Evolutionary conservation across 2,113 vertebrate genomes (phyloP).

Genomic region (Oncorhynchus nerka): DNA sequence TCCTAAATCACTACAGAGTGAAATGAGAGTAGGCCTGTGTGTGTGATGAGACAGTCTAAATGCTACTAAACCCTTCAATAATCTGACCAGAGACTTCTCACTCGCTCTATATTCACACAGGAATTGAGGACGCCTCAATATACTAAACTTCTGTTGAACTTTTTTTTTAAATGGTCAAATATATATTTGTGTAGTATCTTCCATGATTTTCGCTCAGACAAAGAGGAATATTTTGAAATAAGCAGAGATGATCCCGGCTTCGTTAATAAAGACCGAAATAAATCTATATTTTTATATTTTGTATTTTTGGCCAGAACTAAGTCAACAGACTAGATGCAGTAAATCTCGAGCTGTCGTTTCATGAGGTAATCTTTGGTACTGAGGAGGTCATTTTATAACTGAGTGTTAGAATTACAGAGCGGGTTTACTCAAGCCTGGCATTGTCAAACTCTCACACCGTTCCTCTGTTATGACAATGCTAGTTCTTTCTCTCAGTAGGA

Average conservation of each 20-base stretch:
- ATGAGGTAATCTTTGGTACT: slow-evolving; percentile 52
- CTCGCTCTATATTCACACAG: slow-evolving; percentile 33
- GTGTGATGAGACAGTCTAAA: background rate
- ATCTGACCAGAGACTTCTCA: slow-evolving; percentile 49
- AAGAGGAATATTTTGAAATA: slow-evolving; percentile 61
- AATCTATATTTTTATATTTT: slow-evolving; percentile 55
- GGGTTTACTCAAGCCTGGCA: slow-evolving; percentile 40
- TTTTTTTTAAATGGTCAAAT: slow-evolving; percentile 27
- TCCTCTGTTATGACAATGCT: background rate
- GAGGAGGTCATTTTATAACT: slow-evolving; percentile 51
- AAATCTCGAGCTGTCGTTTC: slow-evolving; percentile 51
- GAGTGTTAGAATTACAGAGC: slow-evolving; percentile 34
- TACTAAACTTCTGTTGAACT: slow-evolving; percentile 46
- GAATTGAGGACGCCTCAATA: slow-evolving; percentile 14
- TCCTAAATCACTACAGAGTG: slow-evolving; percentile 63
- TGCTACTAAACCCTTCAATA: slow-evolving; percentile 43
- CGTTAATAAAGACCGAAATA: slow-evolving; percentile 54
- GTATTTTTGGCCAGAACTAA: slow-evolving; percentile 39
- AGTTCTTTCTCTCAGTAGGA: background rate
- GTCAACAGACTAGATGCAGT: slow-evolving; percentile 38
- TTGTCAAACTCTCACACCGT: slow-evolving; percentile 30
- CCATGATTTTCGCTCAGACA: slow-evolving; percentile 38
- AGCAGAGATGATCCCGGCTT: slow-evolving; percentile 69
- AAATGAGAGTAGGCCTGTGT: slow-evolving; percentile 36
- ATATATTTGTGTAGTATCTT: slow-evolving; percentile 27